Conservation (phyloP, 1,140 invertebrate genomes). For the Dendroctonus valens region DNA sequence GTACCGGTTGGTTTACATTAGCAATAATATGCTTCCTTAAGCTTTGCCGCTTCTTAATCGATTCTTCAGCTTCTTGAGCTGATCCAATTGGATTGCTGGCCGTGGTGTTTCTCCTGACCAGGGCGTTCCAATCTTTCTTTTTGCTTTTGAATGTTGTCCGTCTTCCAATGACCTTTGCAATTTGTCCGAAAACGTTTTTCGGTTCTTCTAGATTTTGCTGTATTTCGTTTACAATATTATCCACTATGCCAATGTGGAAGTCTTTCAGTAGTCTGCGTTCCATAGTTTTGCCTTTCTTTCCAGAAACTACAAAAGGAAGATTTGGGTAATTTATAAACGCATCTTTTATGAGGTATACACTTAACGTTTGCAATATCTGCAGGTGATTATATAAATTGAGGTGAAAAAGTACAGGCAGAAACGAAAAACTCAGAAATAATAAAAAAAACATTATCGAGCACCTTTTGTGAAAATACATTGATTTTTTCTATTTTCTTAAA, state of each 20-base stretch:
- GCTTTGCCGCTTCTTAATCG: slow-evolving; percentile 64
- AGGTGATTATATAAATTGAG: too few species aligned
- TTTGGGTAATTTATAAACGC: too few species aligned
- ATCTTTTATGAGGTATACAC: too few species aligned
- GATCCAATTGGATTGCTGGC: slow-evolving; percentile 75
- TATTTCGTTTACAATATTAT: slow-evolving; percentile 54
- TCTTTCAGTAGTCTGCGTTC: slow-evolving; percentile 81
- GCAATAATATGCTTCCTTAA: slow-evolving; percentile 52
- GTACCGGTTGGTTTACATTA: slow-evolving; percentile 54
- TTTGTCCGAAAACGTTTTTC: slow-evolving; percentile 77
- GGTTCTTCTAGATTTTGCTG: slow-evolving; percentile 55
- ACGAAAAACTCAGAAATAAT: too few species aligned
- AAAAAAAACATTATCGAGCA: too few species aligned
- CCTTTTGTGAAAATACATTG: too few species aligned
- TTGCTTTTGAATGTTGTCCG: slow-evolving; percentile 59
- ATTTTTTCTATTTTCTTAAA: too few species aligned
- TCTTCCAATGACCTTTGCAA: slow-evolving; percentile 71
- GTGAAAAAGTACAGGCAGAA: too few species aligned
- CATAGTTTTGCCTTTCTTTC: slow-evolving; percentile 76
- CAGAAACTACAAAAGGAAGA: slow-evolving; percentile 56
- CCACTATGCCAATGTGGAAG: slow-evolving; percentile 76
- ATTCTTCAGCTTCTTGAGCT: slow-evolving; percentile 61
- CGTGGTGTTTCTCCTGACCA: slow-evolving; percentile 69
- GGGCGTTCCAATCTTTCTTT: slow-evolving; percentile 82
- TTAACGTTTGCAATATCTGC: too few species aligned